Evolutionary conservation across 2,797 vertebrate species (phyloP), one percentile per base, ranked within the genome.

Genomic region (Gadopsis marmoratus): DNA sequence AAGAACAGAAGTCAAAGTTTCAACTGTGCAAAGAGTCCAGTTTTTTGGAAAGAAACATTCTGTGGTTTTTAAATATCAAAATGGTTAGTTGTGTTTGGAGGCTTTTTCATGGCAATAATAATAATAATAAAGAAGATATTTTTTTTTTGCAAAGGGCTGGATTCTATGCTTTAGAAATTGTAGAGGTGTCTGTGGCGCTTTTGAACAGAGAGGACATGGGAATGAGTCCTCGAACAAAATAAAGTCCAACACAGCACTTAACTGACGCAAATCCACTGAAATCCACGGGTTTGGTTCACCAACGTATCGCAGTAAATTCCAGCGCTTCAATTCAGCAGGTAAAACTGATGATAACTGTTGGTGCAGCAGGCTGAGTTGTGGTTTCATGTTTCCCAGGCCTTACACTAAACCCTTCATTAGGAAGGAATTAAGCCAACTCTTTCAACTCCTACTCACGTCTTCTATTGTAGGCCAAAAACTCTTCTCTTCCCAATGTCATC

Each of bases 21-120:
- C 6, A 79, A 71, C 65, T 78, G 76, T 64, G 12, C 6, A 1
- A 10, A 37, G 16, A 64, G 60, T 11, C 14, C 13, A 63, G 23
- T 17, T 72, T 72, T 80, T 23, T 16, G 6, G 1, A 55, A 65
- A 33, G 12, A 75, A 74, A 76, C 21, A 33, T 35, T 62, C 4
- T 16, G 4, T 16, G 35, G 33, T 19, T 72, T 51, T 60, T 9
- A 1, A 65, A 48, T 50, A 53, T 33, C 26, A 23, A 48, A 48
- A 61, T 61, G 10, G 43, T 29, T 62, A 14, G 41, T 29, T 60
- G 37, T 37, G 17, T 10, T 39, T 61, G 13, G 21, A 41, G 11
- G 45, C 23, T 50, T 26, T 60, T 54, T 21, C 1, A 48, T 12
- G 26, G 19, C 13, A 63, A 29, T 11, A 23, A 14, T 50, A 12